Evolutionary conservation across 2,797 vertebrate genomes (phyloP), one percentile per base, ranked within the genome.

Genomic region (Schizopygopsis malacanthus): DNA sequence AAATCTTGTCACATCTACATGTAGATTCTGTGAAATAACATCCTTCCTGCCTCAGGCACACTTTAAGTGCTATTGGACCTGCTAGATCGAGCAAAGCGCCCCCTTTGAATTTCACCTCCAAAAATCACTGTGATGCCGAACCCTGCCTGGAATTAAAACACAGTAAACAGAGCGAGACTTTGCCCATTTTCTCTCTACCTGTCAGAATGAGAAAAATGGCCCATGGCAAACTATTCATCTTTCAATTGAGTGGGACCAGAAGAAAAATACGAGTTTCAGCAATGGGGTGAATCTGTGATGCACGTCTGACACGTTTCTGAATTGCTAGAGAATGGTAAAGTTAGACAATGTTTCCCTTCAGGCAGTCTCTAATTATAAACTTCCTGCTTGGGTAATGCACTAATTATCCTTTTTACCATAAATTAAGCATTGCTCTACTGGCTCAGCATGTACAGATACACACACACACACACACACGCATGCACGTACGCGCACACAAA

Each of bases 391-490:
- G 95, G 93, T 95, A 95, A 94, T 94, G 94, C 93, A 91, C 94
- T 96, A 95, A 95, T 96, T 96, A 95, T 93, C 93, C 95, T 96
- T 95, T 96, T 95, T 95, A 95, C 95, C 95, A 95, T 95, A 95
- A 95, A 96, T 95, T 94, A 95, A 95, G 94, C 93, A 93, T 92
- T 87, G 91, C 83, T 89, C 91, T 90, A 91, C 91, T 92, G 91
- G 90, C 89, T 90, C 92, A 93, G 94, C 93, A 92, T 93, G 91
- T 92, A 90, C 93, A 92, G 89, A 83, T 1, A 86, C 87, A 8
- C 39, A 86, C 87, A 8, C 39, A 90, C 86, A 61, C 37, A 82
- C 25, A 43, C 69, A 45, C 7, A 69, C 28, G 1, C 25, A 28
- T 28, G 15, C 28, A 33, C 28, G 28, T 33, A 33, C 2, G 28